A percentile compares a stretch with the other conserved stretches of the same genome.
phyloP scores from a whole-genome alignment of 2,113 vertebrate species.

The Anoplopoma fimbria region DNA sequence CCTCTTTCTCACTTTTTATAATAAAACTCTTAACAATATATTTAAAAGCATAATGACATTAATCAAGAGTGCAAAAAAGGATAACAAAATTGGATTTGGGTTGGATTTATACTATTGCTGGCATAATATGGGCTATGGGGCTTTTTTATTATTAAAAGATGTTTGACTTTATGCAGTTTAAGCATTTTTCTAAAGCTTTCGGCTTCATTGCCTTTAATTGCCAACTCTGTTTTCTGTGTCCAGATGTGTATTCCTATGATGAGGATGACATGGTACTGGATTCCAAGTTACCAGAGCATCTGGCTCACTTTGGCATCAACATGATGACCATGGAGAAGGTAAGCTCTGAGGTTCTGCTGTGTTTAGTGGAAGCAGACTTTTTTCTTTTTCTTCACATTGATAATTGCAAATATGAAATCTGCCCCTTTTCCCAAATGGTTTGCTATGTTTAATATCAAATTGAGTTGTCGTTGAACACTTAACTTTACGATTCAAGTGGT shows the following conservation, averaged over 20 bases:
- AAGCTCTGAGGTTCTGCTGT: slow-evolving; percentile 7
- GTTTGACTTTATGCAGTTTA: not conserved
- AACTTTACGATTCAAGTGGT: slow-evolving; percentile 7
- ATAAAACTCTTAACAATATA: not conserved
- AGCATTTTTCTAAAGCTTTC: not conserved
- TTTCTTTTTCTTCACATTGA: not conserved
- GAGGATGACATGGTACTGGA: slow-evolving; percentile 99
- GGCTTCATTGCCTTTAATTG: not conserved
- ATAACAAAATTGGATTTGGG: not conserved
- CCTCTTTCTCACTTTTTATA: not conserved
- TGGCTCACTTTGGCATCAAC: slow-evolving; percentile 96
- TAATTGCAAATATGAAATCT: not conserved
- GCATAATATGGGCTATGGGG: not conserved
- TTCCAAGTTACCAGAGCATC: slow-evolving; percentile 93
- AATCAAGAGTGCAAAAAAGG: not conserved
- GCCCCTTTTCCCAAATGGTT: not conserved
- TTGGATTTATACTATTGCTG: not conserved
- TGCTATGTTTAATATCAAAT: not conserved
- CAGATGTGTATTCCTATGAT: slow-evolving; percentile 97
- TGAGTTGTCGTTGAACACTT: slow-evolving; percentile 5
- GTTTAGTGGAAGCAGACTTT: not conserved
- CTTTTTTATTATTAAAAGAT: not conserved
- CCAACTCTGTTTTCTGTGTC: slow-evolving; percentile 11
- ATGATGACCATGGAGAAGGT: slow-evolving; percentile 99
- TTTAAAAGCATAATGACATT: not conserved